A percentile compares a stretch with the other conserved stretches of the same genome.
These are phyloP conservation scores for Falco rusticolus DNA, from an alignment of 2,797 vertebrate species.

Conservation along the genomic window DNA sequence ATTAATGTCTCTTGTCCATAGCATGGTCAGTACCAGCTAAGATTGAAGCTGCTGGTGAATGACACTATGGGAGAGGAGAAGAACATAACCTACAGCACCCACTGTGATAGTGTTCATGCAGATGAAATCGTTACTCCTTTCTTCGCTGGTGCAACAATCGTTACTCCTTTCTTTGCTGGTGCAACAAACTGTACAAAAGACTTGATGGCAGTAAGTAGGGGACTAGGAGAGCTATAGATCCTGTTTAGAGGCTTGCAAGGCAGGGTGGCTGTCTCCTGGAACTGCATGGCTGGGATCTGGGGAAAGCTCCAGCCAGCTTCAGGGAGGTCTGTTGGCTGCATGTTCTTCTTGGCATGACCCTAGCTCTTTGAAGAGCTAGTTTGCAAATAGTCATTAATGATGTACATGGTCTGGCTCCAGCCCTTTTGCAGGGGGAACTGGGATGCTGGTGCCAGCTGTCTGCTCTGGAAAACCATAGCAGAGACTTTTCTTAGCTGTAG, in stretches of 20 bases:
- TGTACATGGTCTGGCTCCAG: not conserved
- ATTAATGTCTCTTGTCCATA: not conserved
- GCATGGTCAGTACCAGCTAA: slow-evolving; percentile 51
- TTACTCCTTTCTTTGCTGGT: not conserved
- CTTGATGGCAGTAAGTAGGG: slow-evolving; percentile 74
- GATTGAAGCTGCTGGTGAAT: slow-evolving; percentile 42
- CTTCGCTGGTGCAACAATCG: not conserved
- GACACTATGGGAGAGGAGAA: not conserved
- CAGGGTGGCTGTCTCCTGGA: not conserved
- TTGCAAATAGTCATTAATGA: not conserved
- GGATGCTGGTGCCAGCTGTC: not conserved
- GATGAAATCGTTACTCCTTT: not conserved
- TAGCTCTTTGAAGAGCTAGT: not conserved
- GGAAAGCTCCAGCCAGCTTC: not conserved
- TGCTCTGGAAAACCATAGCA: not conserved
- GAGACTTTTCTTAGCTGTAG: not conserved
- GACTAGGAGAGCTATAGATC: fast-evolving
- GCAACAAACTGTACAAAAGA: slow-evolving; percentile 65
- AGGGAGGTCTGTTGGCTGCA: not conserved
- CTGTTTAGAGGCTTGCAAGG: not conserved
- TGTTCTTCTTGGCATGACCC: not conserved
- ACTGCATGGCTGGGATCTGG: not conserved
- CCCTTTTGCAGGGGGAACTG: not conserved
- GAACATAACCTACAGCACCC: not conserved
- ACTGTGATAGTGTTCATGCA: slow-evolving; percentile 1